phyloP scores from a whole-genome alignment of 2,888 invertebrate genomes.

The Crepidodera aurea region DNA sequence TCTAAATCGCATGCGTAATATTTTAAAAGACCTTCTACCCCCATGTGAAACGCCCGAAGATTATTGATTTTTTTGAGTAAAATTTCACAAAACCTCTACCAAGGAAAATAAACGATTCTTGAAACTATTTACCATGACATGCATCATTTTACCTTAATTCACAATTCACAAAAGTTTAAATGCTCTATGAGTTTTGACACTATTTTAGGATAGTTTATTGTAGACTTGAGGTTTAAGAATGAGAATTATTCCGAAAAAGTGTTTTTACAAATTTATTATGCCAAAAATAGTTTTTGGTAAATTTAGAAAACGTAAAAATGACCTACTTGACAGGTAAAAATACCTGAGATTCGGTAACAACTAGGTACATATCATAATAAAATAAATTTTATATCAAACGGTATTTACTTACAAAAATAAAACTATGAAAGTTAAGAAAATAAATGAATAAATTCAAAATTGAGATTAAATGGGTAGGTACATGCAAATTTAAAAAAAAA shows the following conservation, averaged over 20 bases:
- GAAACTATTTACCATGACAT: slow-evolving; percentile 8
- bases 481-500: slow-evolving; percentile 40
- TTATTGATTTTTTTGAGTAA: slow-evolving; percentile 57
- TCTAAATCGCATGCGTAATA: slow-evolving; percentile 48
- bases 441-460: slow-evolving; percentile 1
- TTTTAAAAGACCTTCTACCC: slow-evolving; percentile 46
- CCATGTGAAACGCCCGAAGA: slow-evolving; percentile 54
- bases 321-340: slow-evolving; percentile 41
- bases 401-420: neutral
- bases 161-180: neutral
- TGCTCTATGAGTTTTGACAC: neutral
- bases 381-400: neutral
- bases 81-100: slow-evolving; percentile 36
- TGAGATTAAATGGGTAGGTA: slow-evolving; percentile 27
- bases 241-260: neutral
- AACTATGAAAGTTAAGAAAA: neutral
- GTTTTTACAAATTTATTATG: slow-evolving; percentile 17
- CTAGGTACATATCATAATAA: neutral
- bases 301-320: slow-evolving; percentile 30
- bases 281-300: slow-evolving; percentile 27
- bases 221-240: neutral
- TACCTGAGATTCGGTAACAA: slow-evolving; percentile 18
- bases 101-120: slow-evolving; percentile 1
- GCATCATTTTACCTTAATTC: slow-evolving; percentile 6
- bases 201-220: neutral